These are phyloP conservation scores for Melanotaenia boesemani DNA, from an alignment of 2,797 vertebrate species.

Conservation along the genomic window DNA sequence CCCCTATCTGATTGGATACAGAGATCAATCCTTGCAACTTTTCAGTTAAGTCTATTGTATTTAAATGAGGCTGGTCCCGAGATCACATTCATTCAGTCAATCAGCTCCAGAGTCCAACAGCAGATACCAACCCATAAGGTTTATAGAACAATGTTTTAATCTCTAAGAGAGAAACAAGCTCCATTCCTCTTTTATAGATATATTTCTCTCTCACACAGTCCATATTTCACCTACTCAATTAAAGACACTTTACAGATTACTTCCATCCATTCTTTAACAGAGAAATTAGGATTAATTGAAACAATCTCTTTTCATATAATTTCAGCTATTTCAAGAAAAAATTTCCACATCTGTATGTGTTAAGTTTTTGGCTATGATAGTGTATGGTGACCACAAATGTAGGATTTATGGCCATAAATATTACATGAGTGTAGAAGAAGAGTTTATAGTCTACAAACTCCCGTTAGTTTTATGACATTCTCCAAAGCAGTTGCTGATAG, in stretches of 20 bases:
- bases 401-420: no score
- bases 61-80: background rate
- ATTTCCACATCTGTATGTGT: background rate
- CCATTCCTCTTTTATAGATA: background rate
- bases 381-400: background rate
- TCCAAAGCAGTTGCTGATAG: no score
- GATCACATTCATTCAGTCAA: background rate
- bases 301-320: background rate
- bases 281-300: background rate
- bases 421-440: no score
- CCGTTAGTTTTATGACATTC: no score
- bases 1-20: background rate
- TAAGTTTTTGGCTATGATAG: background rate
- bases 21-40: background rate
- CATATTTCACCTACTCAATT: background rate
- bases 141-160: background rate
- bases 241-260: background rate
- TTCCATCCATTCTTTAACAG: background rate
- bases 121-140: background rate
- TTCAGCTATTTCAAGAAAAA: background rate
- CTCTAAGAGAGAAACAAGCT: background rate
- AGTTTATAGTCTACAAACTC: no score
- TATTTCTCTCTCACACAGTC: background rate
- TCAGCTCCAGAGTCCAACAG: slow-evolving; percentile 4
- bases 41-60: background rate